Evolutionary conservation across 2,797 vertebrate genomes (phyloP).

Genomic region (Poeciliopsis turneri): DNA sequence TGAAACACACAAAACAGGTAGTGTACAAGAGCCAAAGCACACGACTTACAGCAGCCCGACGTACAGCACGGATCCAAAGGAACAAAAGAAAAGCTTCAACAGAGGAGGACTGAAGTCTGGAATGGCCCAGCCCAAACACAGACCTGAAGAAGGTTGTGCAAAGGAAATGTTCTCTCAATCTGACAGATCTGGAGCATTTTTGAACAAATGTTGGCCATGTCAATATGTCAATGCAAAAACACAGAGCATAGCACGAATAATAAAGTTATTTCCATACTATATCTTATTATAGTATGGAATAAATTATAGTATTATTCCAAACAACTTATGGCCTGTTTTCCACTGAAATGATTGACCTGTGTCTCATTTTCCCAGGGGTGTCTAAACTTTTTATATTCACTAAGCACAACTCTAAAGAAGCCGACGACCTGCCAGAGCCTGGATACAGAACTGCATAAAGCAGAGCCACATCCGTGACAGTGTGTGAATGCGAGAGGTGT

Average conservation of each 20-base stretch:
- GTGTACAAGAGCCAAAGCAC: too few species aligned
- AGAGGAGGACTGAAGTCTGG: neutral
- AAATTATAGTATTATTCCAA: too few species aligned
- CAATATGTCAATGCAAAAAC: neutral
- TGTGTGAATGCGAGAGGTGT: conserved; percentile 49
- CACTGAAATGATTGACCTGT: neutral
- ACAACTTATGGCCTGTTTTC: neutral
- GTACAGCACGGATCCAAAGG: neutral
- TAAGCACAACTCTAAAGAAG: conserved; percentile 44
- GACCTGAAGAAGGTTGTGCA: neutral
- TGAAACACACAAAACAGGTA: too few species aligned
- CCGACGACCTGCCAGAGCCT: conserved; percentile 58
- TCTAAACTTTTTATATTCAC: neutral
- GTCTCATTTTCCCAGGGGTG: neutral
- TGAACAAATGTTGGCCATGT: neutral
- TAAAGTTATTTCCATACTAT: neutral
- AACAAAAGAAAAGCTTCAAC: neutral
- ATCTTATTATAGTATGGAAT: too few species aligned
- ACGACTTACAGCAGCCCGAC: too few species aligned
- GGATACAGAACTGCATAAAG: conserved; percentile 53
- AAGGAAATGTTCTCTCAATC: neutral
- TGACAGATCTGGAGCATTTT: neutral
- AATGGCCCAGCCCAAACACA: neutral
- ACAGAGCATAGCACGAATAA: neutral
- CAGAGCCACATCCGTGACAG: conserved; percentile 35